Base-by-base conservation (phyloP, 2,113 vertebrate species). In the Clarias batrachus region DNA sequence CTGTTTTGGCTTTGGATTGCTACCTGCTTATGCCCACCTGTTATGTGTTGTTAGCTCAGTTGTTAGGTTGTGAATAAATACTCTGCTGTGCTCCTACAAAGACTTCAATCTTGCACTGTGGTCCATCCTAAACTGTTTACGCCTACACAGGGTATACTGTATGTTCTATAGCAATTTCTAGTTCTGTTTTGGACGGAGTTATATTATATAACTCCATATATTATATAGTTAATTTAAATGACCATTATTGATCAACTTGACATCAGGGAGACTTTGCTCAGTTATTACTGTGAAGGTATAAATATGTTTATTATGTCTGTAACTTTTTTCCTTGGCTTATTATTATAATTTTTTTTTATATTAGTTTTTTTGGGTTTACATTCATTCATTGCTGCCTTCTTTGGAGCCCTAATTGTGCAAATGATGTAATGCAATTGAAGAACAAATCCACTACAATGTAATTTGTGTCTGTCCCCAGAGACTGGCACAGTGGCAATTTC, bases 401-500 rank as follows among this genome's bases (percentile, higher is more conserved):
- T 37, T 48, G 19, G 11, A 14, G 52, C 10, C 6, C 12, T 25
- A 52, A 54, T 74, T 21, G 3, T 52, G 25, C 41, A 8, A 27
- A 77, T 30, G n/a, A 27, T 54, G 10, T 4, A 78, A 30, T 60
- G 54, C 57, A 60, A 23, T 23, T 37, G 4, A 59, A 30, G 27
- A 59, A 33, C 9, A 0, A 66, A 30, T 59, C 21, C 57, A 74
- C 63, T 85, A 13, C 63, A 27, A 59, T 33, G 30, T 68, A 52
- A 60, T 5, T 21, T 81, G 10, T 84, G 16, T 88, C 65, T 59
- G 48, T 87, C 48, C 60, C 82, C 91, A 99, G 97, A 96, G 82
- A 93, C 91, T 30, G 97, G 97, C 79, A 90, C 90, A 4, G 92
- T 98, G 91, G 48, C 14, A 89, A 96, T 97, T 88, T 81, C 81